Percentiles rank a stretch among this genome's conserved stretches.
Evolutionary conservation across 1,140 invertebrate species (phyloP).

Genomic region (Rhagoletis pomonella): DNA sequence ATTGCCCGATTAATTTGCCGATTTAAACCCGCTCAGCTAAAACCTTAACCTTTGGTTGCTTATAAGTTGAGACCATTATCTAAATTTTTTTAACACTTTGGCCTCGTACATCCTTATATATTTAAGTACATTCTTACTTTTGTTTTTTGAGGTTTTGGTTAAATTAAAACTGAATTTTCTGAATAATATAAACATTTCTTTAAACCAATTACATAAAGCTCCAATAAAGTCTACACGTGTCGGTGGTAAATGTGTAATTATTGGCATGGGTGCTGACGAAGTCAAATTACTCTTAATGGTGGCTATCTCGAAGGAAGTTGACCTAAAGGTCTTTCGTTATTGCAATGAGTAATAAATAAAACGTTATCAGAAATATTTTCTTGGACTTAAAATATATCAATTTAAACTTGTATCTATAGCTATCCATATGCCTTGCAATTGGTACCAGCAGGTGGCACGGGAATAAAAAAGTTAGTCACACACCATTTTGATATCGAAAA

Average conservation of each 20-base stretch:
- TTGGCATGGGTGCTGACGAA: slow-evolving; percentile 88
- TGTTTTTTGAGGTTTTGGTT: too few species aligned
- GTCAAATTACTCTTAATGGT: slow-evolving; percentile 87
- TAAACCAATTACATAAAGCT: too few species aligned
- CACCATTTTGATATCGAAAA: slow-evolving; percentile 92
- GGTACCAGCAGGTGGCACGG: slow-evolving; percentile 86
- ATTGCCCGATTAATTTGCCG: too few species aligned
- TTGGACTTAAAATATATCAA: not conserved
- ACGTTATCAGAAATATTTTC: slow-evolving; percentile 75
- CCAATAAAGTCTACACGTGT: slow-evolving; percentile 83
- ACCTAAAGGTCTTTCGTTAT: slow-evolving; percentile 94
- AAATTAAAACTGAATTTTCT: too few species aligned
- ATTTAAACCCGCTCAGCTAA: too few species aligned
- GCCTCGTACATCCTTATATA: too few species aligned
- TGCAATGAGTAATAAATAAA: slow-evolving; percentile 81
- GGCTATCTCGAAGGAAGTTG: slow-evolving; percentile 88
- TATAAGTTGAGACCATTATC: too few species aligned
- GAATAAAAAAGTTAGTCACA: slow-evolving; percentile 92
- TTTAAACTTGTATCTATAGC: slow-evolving; percentile 57
- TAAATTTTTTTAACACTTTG: too few species aligned
- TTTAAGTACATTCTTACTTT: too few species aligned
- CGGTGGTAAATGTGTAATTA: slow-evolving; percentile 88
- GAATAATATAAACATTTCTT: too few species aligned
- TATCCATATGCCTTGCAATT: slow-evolving; percentile 90
- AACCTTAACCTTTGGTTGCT: too few species aligned